Percentiles rank a stretch among this genome's conserved stretches.
Evolutionary conservation across 2,888 invertebrate genomes (phyloP).

Genomic region (Cataglyphis rosenhaueri): DNA sequence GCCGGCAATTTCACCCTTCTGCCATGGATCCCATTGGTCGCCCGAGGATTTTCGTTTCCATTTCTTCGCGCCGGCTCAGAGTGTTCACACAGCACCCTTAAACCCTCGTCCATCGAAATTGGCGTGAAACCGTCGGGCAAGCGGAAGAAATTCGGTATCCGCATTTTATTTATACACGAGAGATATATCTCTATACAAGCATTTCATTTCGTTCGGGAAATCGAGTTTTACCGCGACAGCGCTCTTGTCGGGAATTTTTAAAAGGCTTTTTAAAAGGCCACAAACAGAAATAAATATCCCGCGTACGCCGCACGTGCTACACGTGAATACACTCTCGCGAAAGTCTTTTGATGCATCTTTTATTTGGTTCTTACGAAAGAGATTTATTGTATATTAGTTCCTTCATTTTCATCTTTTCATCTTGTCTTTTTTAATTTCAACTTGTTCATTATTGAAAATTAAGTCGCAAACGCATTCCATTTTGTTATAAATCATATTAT

Average conservation of each 20-base stretch:
- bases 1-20: constrained; percentile 40
- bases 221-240: constrained; percentile 41
- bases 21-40: constrained; percentile 23
- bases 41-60: constrained; percentile 55
- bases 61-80: constrained; percentile 41
- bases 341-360: background rate
- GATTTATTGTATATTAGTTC: background rate
- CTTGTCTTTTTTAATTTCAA: background rate
- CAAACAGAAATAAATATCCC: constrained; percentile 45
- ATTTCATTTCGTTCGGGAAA: constrained; percentile 49
- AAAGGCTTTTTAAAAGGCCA: background rate
- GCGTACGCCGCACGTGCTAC: background rate
- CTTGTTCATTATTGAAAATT: background rate
- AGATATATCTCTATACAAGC: constrained; percentile 31
- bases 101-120: constrained; percentile 27
- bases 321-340: background rate
- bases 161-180: constrained; percentile 45
- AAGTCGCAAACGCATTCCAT: background rate
- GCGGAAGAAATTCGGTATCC: constrained; percentile 32
- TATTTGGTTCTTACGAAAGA: background rate
- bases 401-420: background rate
- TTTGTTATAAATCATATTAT: background rate
- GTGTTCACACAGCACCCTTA: background rate
- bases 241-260: constrained; percentile 44
- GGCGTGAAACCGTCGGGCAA: constrained; percentile 31